phyloP scores from a whole-genome alignment of 2,888 invertebrate species.

The Colostygia pectinataria region DNA sequence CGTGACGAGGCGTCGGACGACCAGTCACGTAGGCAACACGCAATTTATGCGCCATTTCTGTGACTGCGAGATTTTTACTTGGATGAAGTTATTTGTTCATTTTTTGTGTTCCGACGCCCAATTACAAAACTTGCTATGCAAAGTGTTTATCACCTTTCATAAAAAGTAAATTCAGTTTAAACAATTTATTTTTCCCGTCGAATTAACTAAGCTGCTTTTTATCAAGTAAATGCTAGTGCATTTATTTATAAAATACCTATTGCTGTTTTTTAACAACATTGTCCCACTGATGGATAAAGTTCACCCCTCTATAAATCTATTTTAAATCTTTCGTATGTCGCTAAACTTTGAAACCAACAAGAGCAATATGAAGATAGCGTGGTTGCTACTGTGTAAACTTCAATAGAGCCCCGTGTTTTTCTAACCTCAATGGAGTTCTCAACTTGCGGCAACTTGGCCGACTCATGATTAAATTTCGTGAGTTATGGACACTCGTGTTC shows the following conservation, averaged over 20 bases:
- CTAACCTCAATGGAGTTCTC: conserved; percentile 22
- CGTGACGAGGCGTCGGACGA: conserved; percentile 17
- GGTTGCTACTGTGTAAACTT: conserved; percentile 6
- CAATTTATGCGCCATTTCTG: conserved; percentile 21
- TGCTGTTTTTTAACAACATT: no score
- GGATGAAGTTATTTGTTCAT: conserved; percentile 9
- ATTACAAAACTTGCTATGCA: no score
- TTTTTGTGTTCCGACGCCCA: not conserved
- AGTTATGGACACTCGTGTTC: conserved; percentile 63
- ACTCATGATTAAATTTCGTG: conserved; percentile 71
- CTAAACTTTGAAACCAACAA: not conserved
- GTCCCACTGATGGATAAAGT: no score
- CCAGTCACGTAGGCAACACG: conserved; percentile 17
- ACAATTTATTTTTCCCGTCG: no score
- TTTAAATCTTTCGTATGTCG: no score
- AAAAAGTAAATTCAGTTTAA: no score
- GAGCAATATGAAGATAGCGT: conserved; percentile 1
- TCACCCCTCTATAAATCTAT: no score
- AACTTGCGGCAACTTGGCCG: conserved; percentile 44
- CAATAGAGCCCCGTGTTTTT: conserved; percentile 24
- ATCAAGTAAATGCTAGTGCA: no score
- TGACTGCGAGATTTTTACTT: conserved; percentile 13
- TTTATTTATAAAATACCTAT: no score
- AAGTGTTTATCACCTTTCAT: no score
- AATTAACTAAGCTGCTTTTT: no score